phyloP scores from a whole-genome alignment of 53 echinoderm and acorn worm species.

The Mesocentrotus franciscanus region DNA sequence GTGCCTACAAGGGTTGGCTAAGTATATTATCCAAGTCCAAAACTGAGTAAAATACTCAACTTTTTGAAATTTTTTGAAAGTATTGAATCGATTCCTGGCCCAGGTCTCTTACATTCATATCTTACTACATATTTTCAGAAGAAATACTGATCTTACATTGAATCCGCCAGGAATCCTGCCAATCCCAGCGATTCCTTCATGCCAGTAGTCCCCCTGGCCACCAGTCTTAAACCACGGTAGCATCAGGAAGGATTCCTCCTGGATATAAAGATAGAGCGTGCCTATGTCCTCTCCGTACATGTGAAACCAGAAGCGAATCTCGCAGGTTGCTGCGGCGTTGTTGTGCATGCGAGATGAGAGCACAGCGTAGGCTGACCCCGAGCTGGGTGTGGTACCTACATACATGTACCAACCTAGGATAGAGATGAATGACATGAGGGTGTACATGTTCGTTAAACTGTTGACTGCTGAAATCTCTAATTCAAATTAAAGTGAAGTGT shows the following conservation, averaged over 20 bases:
- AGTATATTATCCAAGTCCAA: no score
- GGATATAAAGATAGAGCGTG: constrained; percentile 58
- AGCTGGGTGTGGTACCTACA: constrained; percentile 71
- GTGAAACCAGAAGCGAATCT: constrained; percentile 92
- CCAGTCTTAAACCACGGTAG: constrained; percentile 66
- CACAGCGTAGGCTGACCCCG: constrained; percentile 52
- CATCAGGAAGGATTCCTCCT: constrained; percentile 63
- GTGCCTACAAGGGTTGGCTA: no score
- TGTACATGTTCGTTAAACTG: no score
- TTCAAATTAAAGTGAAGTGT: no score
- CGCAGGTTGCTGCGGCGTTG: constrained; percentile 89
- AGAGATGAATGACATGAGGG: not conserved
- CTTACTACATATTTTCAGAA: no score
- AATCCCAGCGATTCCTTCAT: constrained; percentile 59
- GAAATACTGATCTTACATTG: constrained; percentile 21
- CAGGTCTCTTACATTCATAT: no score
- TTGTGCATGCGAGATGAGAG: constrained; percentile 57
- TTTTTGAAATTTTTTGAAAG: no score
- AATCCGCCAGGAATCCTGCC: constrained; percentile 62
- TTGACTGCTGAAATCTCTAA: no score
- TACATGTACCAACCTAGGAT: constrained; percentile 88
- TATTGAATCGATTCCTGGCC: no score
- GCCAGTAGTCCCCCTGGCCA: constrained; percentile 67
- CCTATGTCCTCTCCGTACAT: constrained; percentile 89
- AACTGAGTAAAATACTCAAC: no score